A percentile compares a stretch with the other conserved stretches of the same genome.
phyloP scores from a whole-genome alignment of 2,888 invertebrate genomes.

The Cephalotes varians region DNA sequence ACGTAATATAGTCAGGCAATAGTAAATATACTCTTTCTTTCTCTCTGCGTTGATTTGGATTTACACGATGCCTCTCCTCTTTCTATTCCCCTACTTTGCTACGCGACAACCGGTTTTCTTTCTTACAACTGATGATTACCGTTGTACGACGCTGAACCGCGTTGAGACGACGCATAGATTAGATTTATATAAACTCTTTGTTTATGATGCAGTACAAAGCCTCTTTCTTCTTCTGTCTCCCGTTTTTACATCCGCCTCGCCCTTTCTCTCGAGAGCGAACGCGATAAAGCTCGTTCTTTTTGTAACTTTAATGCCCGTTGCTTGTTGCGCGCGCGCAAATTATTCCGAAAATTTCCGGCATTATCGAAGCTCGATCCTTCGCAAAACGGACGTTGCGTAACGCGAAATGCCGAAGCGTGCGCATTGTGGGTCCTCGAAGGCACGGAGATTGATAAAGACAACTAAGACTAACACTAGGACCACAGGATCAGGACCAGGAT shows the following conservation, averaged over 20 bases:
- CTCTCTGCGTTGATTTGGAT: constrained; percentile 68
- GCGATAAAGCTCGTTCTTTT: constrained; percentile 82
- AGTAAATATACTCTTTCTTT: constrained; percentile 70
- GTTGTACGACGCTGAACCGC: constrained; percentile 67
- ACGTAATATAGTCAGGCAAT: constrained; percentile 72
- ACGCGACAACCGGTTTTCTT: constrained; percentile 48
- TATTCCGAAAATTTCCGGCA: constrained; percentile 55
- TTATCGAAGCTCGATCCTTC: background rate
- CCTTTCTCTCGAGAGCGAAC: constrained; percentile 61
- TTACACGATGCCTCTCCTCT: constrained; percentile 57
- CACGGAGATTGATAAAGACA: constrained; percentile 48
- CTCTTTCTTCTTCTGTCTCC: constrained; percentile 50
- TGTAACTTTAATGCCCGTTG: constrained; percentile 82
- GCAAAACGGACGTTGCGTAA: constrained; percentile 35
- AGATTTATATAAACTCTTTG: constrained; percentile 76
- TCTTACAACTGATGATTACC: constrained; percentile 70
- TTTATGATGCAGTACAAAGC: constrained; percentile 61
- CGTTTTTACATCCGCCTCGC: constrained; percentile 51
- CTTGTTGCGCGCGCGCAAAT: constrained; percentile 56
- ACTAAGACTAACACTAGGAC: constrained; percentile 15
- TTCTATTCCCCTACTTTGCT: constrained; percentile 12
- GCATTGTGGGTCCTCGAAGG: constrained; percentile 42
- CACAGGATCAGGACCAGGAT: background rate
- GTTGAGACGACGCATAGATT: constrained; percentile 71
- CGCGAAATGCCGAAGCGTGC: constrained; percentile 53